A percentile compares a stretch with the other conserved stretches of the same genome.
Conservation (phyloP, 2,113 vertebrate genomes). For the Cyprinodon brontotheroides region DNA sequence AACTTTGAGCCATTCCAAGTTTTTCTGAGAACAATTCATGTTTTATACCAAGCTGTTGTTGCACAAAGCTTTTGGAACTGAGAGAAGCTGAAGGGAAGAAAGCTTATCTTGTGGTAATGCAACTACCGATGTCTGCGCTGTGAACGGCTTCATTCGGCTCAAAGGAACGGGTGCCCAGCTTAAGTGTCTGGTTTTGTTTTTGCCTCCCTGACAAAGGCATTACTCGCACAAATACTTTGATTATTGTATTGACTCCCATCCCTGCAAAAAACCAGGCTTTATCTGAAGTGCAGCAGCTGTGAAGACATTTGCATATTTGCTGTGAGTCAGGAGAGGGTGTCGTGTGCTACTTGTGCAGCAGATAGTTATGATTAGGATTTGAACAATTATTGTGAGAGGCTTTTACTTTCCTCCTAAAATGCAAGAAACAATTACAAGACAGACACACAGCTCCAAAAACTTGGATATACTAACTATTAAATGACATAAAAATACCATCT, state of each 20-base stretch:
- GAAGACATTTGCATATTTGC: constrained; percentile 61
- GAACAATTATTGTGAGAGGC: constrained; percentile 26
- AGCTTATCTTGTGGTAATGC: constrained; percentile 68
- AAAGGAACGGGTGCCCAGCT: constrained; percentile 58
- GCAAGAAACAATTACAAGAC: not conserved
- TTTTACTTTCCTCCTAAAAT: constrained; percentile 30
- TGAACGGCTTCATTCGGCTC: constrained; percentile 51
- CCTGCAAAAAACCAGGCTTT: constrained; percentile 57
- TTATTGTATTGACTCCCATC: constrained; percentile 52
- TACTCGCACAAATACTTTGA: constrained; percentile 70
- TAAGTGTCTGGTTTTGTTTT: constrained; percentile 64
- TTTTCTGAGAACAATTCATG: constrained; percentile 61
- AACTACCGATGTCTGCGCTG: constrained; percentile 62
- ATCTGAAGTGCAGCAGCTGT: constrained; percentile 72
- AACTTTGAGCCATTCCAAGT: constrained; percentile 71
- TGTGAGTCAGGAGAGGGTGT: constrained; percentile 50
- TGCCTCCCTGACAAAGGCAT: constrained; percentile 53
- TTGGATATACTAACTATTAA: not conserved
- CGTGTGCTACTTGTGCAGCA: constrained; percentile 57
- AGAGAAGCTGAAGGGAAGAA: constrained; percentile 52
- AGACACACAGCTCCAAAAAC: not conserved
- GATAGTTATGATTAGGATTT: constrained; percentile 25
- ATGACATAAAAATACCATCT: not conserved
- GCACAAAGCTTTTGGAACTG: constrained; percentile 56
- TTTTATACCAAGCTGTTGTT: constrained; percentile 68